These are phyloP conservation scores for Tragelaphus buxtoni DNA, from an alignment of 2,113 vertebrate species.

Conservation along the genomic window DNA sequence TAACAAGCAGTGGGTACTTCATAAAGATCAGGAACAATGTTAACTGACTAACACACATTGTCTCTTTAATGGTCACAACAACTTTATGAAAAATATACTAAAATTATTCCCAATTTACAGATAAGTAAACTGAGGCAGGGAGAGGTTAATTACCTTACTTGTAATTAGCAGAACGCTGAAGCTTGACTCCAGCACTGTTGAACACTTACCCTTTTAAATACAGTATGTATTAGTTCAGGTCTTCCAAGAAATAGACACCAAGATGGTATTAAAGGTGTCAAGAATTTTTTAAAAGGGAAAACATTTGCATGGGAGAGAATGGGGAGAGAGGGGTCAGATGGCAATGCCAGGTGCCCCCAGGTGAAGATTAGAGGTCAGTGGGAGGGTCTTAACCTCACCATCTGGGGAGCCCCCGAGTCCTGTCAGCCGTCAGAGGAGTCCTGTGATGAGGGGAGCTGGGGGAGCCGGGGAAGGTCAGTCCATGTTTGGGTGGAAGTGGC, in stretches of 20 bases:
- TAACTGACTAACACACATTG: not conserved
- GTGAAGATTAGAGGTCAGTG: not conserved
- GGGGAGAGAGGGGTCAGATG: not conserved
- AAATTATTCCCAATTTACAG: not conserved
- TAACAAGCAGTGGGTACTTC: not conserved
- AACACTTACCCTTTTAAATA: not conserved
- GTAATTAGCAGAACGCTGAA: not conserved
- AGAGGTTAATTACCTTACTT: not conserved
- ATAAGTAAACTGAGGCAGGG: not conserved
- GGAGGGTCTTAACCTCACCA: not conserved
- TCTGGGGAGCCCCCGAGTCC: not conserved
- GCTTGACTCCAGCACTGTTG: not conserved
- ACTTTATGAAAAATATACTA: not conserved
- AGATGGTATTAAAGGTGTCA: not conserved
- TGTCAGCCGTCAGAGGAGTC: not conserved
- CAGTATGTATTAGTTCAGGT: not conserved
- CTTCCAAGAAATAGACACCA: not conserved
- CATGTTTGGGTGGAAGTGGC: not conserved
- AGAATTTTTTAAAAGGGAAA: not conserved
- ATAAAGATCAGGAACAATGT: not conserved
- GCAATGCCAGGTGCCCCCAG: not conserved
- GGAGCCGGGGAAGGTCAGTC: accelerated
- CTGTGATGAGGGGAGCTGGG: not conserved
- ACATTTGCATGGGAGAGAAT: not conserved
- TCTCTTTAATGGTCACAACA: not conserved